Base-by-base conservation (phyloP, 2,113 vertebrate species). In the Zosterops japonicus region DNA sequence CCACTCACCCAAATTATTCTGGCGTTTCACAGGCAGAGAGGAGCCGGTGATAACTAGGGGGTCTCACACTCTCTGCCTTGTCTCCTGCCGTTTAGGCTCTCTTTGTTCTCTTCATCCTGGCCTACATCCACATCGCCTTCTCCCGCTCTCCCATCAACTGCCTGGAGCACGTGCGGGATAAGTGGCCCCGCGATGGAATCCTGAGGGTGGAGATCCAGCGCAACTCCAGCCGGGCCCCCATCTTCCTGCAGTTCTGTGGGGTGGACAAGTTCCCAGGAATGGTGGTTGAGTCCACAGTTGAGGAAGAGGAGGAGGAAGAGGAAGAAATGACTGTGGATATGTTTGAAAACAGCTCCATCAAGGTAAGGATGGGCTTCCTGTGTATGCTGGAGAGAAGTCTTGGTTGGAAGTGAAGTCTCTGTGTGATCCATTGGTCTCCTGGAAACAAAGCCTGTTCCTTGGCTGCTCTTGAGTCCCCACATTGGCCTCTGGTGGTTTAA, bases 41-140 rank as follows among this genome's bases (percentile, higher is more conserved):
- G 56, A 47, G 82, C 9, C 8, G 24, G 7, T 68, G 75, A 13
- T 60, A 71, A 16, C 57, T 2, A 2, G 15, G n/a, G 29, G 11
- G 1, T 27, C 50, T 95, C 36, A 87, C 19, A 23, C 14, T 29
- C 21, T 78, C 15, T 83, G 31, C 59, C 23, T 59, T 68, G 46
- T 61, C 42, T n/a, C 33, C 15, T 56, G 74, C 50, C 33, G 8
- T 47, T 6, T 61, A 99, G 99, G 99, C 99, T 18, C 98, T 99
- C 80, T 99, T 99, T 3, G 99, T 99, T 87, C 99, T 99, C 81
- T 99, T 99, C 93, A 99, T 99, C 96, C 98, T 99, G 92, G 99
- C 99, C 39, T 99, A 99, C 92, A 99, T 99, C 94, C 99, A 99
- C 97, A 99, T 99, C 1, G 99, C 98, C 93, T 99, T 99, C 97